Conservation (phyloP, 2,113 vertebrate species). For the Rhineura floridana region DNA sequence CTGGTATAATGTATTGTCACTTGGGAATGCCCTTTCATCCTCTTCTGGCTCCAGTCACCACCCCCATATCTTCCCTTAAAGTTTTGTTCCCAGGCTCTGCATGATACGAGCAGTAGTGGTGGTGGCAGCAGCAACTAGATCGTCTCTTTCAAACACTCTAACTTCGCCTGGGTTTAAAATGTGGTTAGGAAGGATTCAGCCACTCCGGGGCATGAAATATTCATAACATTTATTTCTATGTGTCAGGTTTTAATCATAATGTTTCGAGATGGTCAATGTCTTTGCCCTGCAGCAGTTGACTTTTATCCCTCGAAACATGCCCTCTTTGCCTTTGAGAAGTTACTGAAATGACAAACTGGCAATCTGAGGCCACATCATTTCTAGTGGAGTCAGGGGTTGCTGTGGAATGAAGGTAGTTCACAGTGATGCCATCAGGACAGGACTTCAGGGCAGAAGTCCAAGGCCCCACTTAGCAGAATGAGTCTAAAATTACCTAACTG, state of each 20-base stretch:
- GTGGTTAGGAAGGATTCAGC: constrained; percentile 46
- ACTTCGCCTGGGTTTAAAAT: constrained; percentile 51
- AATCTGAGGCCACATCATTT: fast-evolving
- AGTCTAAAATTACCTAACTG: no score
- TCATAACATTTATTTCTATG: constrained; percentile 42
- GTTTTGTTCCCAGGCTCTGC: neutral
- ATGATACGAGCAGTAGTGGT: neutral
- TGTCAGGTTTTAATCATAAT: constrained; percentile 16
- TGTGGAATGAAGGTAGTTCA: neutral
- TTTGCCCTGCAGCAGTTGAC: constrained; percentile 22
- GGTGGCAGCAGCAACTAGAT: constrained; percentile 43
- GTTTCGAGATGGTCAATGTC: fast-evolving
- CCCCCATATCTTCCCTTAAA: neutral
- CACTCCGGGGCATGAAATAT: constrained; percentile 59
- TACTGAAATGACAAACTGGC: neutral
- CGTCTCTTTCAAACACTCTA: constrained; percentile 48
- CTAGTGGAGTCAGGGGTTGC: neutral
- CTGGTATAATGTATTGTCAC: neutral
- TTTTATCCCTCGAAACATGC: constrained; percentile 25
- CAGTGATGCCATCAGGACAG: no score
- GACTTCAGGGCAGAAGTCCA: no score
- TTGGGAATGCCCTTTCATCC: neutral
- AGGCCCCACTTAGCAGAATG: no score
- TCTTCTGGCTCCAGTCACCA: neutral
- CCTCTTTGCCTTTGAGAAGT: neutral